phyloP scores from a whole-genome alignment of 2,113 vertebrate species.

The Syngnathus floridae region DNA sequence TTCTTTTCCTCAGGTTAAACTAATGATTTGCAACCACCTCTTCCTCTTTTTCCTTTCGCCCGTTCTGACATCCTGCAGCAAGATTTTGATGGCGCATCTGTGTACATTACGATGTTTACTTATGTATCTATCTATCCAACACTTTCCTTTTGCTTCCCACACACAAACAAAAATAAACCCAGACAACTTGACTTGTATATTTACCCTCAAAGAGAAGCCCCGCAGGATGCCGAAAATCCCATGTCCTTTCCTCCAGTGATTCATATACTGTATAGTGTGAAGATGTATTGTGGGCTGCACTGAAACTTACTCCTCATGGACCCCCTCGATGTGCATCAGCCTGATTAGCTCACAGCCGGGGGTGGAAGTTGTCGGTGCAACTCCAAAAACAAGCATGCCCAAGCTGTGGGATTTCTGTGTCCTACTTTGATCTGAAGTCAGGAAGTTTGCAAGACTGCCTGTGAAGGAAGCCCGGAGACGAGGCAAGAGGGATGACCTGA shows the following conservation, averaged over 20 bases:
- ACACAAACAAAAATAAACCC: slow-evolving; percentile 15
- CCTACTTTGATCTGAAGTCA: slow-evolving; percentile 54
- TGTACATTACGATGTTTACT: slow-evolving; percentile 52
- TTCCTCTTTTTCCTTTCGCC: slow-evolving; percentile 30
- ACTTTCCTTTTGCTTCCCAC: not conserved
- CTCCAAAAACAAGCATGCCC: slow-evolving; percentile 41
- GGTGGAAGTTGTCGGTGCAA: slow-evolving; percentile 10
- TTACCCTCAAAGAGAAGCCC: slow-evolving; percentile 32
- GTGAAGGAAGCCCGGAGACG: slow-evolving; percentile 35
- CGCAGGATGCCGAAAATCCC: slow-evolving; percentile 23
- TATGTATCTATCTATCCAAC: slow-evolving; percentile 51
- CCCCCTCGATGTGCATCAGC: slow-evolving; percentile 18
- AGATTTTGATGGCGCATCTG: slow-evolving; percentile 51
- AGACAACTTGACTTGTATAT: slow-evolving; percentile 28
- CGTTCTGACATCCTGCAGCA: slow-evolving; percentile 50
- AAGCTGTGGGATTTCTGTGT: slow-evolving; percentile 12
- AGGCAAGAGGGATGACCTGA: slow-evolving; percentile 34
- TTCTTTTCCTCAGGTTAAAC: slow-evolving; percentile 46
- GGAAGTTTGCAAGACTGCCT: slow-evolving; percentile 31
- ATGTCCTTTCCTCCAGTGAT: slow-evolving; percentile 19
- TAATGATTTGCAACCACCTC: slow-evolving; percentile 33
- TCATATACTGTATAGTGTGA: slow-evolving; percentile 16
- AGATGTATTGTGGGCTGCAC: slow-evolving; percentile 1
- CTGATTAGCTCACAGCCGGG: slow-evolving; percentile 45
- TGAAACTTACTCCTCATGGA: slow-evolving; percentile 11